These are phyloP conservation scores for Peucedramus taeniatus DNA, from an alignment of 2,113 vertebrate genomes.

Conservation along the genomic window DNA sequence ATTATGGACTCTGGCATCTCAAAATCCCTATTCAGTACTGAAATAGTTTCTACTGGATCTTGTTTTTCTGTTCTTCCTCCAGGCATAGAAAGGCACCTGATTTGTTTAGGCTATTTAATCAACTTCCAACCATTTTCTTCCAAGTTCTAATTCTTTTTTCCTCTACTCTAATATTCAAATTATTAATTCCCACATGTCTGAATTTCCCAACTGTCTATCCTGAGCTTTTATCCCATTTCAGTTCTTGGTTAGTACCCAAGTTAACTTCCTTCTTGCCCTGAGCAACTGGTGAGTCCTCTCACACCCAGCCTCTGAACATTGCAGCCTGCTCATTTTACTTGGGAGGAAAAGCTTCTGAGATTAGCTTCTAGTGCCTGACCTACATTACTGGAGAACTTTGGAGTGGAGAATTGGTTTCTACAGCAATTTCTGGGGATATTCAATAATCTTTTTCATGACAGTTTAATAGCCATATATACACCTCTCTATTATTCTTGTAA, in stretches of 20 bases:
- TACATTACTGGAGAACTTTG: neutral
- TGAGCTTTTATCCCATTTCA: neutral
- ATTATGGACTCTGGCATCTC: neutral
- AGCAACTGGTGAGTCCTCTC: neutral
- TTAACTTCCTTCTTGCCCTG: neutral
- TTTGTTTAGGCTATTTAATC: neutral
- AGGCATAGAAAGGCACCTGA: neutral
- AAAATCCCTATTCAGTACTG: neutral
- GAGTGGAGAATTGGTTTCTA: neutral
- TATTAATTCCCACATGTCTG: neutral
- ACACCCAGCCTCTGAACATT: neutral
- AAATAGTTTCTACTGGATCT: neutral
- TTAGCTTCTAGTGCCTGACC: neutral
- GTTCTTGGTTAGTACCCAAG: neutral
- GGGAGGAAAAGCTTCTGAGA: neutral
- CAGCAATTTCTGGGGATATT: neutral
- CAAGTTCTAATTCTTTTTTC: neutral
- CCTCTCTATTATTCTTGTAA: neutral
- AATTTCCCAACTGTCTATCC: neutral
- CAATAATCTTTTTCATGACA: neutral
- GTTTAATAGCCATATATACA: slow-evolving; percentile 4
- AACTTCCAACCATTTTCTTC: neutral
- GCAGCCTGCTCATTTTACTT: neutral
- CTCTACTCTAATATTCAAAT: neutral
- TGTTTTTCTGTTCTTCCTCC: neutral